phyloP scores from a whole-genome alignment of 2,888 invertebrate genomes.

The Pyrochroa serraticornis region DNA sequence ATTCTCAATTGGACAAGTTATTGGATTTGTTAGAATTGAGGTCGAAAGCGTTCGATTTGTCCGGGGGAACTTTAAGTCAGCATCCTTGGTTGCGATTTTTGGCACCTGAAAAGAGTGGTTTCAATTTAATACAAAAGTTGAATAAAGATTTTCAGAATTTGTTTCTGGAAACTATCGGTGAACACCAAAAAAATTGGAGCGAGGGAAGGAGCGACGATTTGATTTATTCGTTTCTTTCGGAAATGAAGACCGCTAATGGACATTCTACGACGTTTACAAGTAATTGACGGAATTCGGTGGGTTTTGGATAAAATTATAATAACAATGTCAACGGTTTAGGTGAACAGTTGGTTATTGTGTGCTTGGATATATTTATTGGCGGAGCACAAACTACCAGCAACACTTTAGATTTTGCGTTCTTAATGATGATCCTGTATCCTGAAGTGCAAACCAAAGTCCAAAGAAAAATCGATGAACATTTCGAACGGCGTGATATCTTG shows the following conservation, averaged over 20 bases:
- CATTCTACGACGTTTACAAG: slow-evolving; percentile 53
- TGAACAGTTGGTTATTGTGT: slow-evolving; percentile 68
- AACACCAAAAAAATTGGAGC: slow-evolving; percentile 61
- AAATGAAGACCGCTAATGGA: slow-evolving; percentile 60
- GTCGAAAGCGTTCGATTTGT: slow-evolving; percentile 60
- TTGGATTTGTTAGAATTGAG: slow-evolving; percentile 60
- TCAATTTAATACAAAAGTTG: slow-evolving; percentile 63
- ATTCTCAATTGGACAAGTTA: slow-evolving; percentile 56
- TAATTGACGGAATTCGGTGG: not conserved
- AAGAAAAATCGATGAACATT: slow-evolving; percentile 59
- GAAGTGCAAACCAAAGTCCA: slow-evolving; percentile 65
- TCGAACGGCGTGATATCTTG: slow-evolving; percentile 56
- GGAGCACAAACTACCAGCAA: slow-evolving; percentile 75
- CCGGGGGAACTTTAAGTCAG: slow-evolving; percentile 60
- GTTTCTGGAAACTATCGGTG: slow-evolving; percentile 63
- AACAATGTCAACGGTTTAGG: slow-evolving; percentile 56
- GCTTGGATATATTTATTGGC: slow-evolving; percentile 72
- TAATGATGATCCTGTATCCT: slow-evolving; percentile 65
- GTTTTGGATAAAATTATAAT: not conserved
- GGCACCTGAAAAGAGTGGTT: slow-evolving; percentile 67
- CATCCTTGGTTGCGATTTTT: slow-evolving; percentile 69
- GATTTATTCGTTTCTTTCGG: slow-evolving; percentile 68
- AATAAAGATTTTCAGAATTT: slow-evolving; percentile 63
- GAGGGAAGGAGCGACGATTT: slow-evolving; percentile 62
- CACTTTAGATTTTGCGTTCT: slow-evolving; percentile 65